These are phyloP conservation scores for Drosophila picticornis DNA, from an alignment of 2,888 invertebrate species.

Conservation along the genomic window DNA sequence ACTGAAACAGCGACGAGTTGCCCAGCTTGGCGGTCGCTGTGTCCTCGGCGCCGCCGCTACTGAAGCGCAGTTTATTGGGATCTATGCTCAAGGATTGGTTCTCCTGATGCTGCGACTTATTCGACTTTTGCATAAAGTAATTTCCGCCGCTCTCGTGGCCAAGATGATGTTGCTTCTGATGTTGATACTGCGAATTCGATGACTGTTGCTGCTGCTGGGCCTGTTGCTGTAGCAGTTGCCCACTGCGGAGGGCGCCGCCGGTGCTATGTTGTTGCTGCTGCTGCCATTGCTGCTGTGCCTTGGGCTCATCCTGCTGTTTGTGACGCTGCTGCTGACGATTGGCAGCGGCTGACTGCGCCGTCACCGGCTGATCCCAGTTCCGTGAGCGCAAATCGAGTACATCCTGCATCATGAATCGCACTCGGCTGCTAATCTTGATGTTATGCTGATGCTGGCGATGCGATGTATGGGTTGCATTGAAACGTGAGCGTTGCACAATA, in stretches of 20 bases:
- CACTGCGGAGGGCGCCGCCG: conserved; percentile 29
- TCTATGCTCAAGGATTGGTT: conserved; percentile 76
- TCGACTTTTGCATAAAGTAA: conserved; percentile 72
- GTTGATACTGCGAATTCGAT: conserved; percentile 47
- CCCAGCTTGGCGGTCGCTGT: conserved; percentile 69
- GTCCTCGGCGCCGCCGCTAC: conserved; percentile 63
- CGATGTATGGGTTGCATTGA: conserved; percentile 7
- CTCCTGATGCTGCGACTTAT: conserved; percentile 74
- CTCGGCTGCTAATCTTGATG: conserved; percentile 82
- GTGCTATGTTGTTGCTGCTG: conserved; percentile 23
- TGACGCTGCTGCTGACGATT: conserved; percentile 51
- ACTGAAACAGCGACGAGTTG: conserved; percentile 69
- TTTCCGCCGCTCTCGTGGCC: conserved; percentile 49
- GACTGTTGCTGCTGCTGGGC: conserved; percentile 36
- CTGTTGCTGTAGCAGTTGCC: conserved; percentile 43
- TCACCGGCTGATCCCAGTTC: conserved; percentile 79
- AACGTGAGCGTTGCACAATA: conserved; percentile 70
- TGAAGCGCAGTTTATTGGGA: conserved; percentile 78
- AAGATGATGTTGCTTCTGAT: conserved; percentile 55
- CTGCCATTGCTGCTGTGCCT: conserved; percentile 45
- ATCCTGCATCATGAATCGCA: conserved; percentile 84
- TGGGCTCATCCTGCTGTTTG: conserved; percentile 45
- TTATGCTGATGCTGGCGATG: conserved; percentile 51
- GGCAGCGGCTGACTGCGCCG: conserved; percentile 16
- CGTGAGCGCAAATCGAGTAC: conserved; percentile 80